These are phyloP conservation scores for Caenorhabditis parvicauda DNA, from an alignment of 2,888 invertebrate species.

Conservation along the genomic window DNA sequence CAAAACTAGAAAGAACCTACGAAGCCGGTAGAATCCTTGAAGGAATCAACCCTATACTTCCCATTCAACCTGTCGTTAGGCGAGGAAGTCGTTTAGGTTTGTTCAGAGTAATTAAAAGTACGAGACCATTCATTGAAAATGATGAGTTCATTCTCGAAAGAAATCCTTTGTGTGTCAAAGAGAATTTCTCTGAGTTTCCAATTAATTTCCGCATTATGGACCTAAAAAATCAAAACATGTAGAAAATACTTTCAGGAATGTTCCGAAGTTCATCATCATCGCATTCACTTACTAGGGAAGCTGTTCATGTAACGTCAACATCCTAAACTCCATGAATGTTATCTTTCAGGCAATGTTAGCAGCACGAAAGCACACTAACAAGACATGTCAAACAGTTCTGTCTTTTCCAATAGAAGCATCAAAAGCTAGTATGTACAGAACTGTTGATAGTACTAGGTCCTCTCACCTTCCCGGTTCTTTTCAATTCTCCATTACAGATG, in stretches of 20 bases:
- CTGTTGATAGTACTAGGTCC: slow-evolving; percentile 20
- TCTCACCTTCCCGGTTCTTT: background rate
- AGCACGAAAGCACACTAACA: slow-evolving; percentile 27
- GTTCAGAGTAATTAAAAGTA: background rate
- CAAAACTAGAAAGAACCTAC: slow-evolving; percentile 53
- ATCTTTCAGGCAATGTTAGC: slow-evolving; percentile 32
- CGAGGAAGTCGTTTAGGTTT: slow-evolving; percentile 33
- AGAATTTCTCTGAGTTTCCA: slow-evolving; percentile 3
- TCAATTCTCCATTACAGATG: slow-evolving; percentile 6
- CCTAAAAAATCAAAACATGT: background rate
- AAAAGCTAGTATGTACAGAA: slow-evolving; percentile 18
- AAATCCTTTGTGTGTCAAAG: slow-evolving; percentile 12
- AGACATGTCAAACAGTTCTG: slow-evolving; percentile 51
- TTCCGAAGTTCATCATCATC: slow-evolving; percentile 34
- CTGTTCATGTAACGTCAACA: background rate
- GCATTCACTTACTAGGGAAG: slow-evolving; percentile 30
- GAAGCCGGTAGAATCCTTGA: slow-evolving; percentile 37
- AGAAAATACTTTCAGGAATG: slow-evolving; percentile 16
- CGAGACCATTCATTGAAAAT: background rate
- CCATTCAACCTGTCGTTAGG: too few species aligned
- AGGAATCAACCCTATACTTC: background rate
- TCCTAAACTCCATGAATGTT: background rate
- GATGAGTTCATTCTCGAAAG: slow-evolving; percentile 24
- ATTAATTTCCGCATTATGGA: background rate
- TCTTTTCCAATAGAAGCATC: slow-evolving; percentile 47